Base-by-base conservation (phyloP, 2,113 vertebrate species). In the Phaethon lepturus region DNA sequence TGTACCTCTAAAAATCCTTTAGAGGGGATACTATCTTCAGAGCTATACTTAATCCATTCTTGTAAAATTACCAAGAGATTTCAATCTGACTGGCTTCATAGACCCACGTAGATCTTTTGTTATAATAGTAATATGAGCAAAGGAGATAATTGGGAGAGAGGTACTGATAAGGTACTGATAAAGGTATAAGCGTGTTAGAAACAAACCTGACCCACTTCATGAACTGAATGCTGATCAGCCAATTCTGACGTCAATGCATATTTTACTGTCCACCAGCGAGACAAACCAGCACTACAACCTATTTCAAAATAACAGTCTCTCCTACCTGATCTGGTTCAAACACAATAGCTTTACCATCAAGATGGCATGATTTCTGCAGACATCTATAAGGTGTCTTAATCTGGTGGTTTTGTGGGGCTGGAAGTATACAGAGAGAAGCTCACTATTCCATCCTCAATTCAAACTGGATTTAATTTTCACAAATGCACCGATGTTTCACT, bases 131-230 rank as follows among this genome's bases (percentile, higher is more conserved):
- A 91, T 1, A 75, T 7, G 52, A 97, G 77, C 53, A 77, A 80
- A 66, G 90, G 35, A 88, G 93, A 92, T 79, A 81, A 93, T 26
- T 28, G 9, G 19, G 38, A 83, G 88, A 33, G 91, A 96, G 87
- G 95, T 75, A 52, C 81, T 93, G 97, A 96, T 87, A 93, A 90
- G 95, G 60, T 91, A 38, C 38, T 38, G 38, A 38, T 38, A 73
- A 76, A 97, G 93, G 95, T 83, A 83, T 2, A 63, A 88, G 72
- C 17, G 75, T 4, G 47, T 86, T 38, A 77, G 92, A 82, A 83
- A 81, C 63, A 72, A 95, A 88, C 89, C 93, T 96, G 97, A 98
- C 98, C 97, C 96, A 95, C 45, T 95, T 96, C 91, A 93, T 64
- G 94, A 77, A 77, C 86, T 60, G 97, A 97, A 95, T 19, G 77